Base-by-base conservation (phyloP, 2,797 vertebrate species). In the Ceryle rudis region DNA sequence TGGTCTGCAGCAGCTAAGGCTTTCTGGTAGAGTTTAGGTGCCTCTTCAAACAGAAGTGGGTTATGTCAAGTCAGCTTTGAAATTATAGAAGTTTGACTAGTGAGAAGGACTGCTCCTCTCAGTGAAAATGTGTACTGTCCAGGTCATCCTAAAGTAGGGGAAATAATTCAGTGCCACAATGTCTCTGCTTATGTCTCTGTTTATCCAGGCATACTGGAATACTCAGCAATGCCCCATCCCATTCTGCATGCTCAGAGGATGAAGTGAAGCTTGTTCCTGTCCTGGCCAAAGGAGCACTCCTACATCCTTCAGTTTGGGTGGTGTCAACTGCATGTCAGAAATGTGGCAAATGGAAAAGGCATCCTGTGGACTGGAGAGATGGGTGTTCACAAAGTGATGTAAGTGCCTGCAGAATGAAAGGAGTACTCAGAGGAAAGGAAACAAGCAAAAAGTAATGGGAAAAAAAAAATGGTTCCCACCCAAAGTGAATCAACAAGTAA, bases 161-260 rank as follows among this genome's bases (percentile, higher is more conserved):
- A 74, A 73, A 33, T 31, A 57, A 83, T 35, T 65, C 75, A 64
- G 0, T 62, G 37, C 8, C 41, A 46, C 31, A 28, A 0, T 0
- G 41, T 41, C 41, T 41, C 41, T 41, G 41, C 2, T 78, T 22
- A 7, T 35, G 2, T 10, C 18, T 91, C n/a, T 62, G 14, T 86
- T 42, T 54, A 12, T 26, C 35, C 57, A 80, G 67, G 49, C n/a
- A 51, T 58, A 14, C 20, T 47, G 37, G 33, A 29, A 10, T 11
- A 33, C 22, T 21, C 11, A 64, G 11, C 18, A 9, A 10, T 47
- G 35, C 21, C 39, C 21, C 73, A 41, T 35, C 10, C 33, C 47
- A 21, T 5, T 6, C 35, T 52, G 25, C 2, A 5, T 18, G 51
- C 35, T 51, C 64, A 65, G 62, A 65, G 64, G 29, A 66, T 42